phyloP scores from a whole-genome alignment of 2,888 invertebrate species.

The Latrodectus elegans region DNA sequence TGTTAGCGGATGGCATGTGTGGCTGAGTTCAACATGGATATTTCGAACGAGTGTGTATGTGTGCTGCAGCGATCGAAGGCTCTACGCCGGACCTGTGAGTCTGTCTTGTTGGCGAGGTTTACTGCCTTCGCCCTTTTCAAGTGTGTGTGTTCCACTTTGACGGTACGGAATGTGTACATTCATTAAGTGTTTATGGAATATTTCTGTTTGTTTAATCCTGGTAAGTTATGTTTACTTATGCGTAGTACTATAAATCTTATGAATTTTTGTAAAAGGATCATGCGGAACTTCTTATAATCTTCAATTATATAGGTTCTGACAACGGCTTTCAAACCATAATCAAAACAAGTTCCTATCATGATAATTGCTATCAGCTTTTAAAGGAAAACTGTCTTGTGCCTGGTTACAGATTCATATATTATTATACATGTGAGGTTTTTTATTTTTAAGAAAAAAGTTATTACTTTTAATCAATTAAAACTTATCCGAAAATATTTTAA shows the following conservation, averaged over 20 bases:
- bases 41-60: slow-evolving; percentile 51
- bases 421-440: no score
- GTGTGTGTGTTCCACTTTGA: slow-evolving; percentile 43
- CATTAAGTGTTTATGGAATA: slow-evolving; percentile 42
- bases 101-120: slow-evolving; percentile 59
- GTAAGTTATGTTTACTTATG: slow-evolving; percentile 24
- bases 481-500: no score
- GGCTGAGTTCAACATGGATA: slow-evolving; percentile 52
- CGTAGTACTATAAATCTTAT: background rate
- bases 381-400: no score
- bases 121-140: slow-evolving; percentile 41
- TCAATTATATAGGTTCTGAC: no score
- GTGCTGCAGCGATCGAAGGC: slow-evolving; percentile 58
- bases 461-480: no score
- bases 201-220: slow-evolving; percentile 17
- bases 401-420: no score
- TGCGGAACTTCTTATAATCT: no score
- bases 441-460: no score
- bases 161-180: slow-evolving; percentile 45
- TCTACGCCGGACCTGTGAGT: slow-evolving; percentile 40
- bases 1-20: slow-evolving; percentile 34
- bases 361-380: background rate
- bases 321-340: background rate
- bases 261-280: no score
- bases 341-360: slow-evolving; percentile 3